Evolutionary conservation across 2,113 vertebrate genomes (phyloP).

Genomic region (Oreotrochilus melanogaster): DNA sequence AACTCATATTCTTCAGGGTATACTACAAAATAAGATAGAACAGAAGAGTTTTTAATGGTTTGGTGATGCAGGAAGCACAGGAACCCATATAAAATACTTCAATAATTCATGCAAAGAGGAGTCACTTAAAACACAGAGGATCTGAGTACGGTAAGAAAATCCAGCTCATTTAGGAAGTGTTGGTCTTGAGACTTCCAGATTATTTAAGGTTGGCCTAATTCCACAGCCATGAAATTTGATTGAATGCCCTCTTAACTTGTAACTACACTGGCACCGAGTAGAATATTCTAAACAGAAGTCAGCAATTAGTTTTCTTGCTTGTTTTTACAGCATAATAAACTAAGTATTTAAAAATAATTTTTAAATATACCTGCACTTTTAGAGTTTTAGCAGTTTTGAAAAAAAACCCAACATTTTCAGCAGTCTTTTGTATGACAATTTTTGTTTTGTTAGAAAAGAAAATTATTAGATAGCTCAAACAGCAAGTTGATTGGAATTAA

Average conservation of each 20-base stretch:
- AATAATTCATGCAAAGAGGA: background rate
- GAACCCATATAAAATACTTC: background rate
- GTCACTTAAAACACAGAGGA: background rate
- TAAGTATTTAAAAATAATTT: background rate
- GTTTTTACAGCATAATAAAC: background rate
- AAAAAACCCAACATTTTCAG: background rate
- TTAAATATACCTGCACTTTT: background rate
- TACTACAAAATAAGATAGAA: background rate
- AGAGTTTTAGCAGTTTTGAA: background rate
- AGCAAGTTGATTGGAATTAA: background rate
- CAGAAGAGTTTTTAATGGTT: background rate
- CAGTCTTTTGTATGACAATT: background rate
- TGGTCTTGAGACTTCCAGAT: background rate
- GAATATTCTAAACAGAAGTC: background rate
- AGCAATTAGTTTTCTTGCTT: background rate
- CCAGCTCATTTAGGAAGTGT: background rate
- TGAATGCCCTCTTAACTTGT: background rate
- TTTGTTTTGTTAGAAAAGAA: background rate
- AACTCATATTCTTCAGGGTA: background rate
- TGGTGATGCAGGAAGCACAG: background rate
- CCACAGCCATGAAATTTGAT: background rate
- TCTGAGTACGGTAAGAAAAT: background rate
- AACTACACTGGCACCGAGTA: background rate
- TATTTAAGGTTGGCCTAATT: background rate
- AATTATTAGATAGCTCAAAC: background rate